phyloP scores from a whole-genome alignment of 1,140 invertebrate genomes.

The Parapsyche elsis region DNA sequence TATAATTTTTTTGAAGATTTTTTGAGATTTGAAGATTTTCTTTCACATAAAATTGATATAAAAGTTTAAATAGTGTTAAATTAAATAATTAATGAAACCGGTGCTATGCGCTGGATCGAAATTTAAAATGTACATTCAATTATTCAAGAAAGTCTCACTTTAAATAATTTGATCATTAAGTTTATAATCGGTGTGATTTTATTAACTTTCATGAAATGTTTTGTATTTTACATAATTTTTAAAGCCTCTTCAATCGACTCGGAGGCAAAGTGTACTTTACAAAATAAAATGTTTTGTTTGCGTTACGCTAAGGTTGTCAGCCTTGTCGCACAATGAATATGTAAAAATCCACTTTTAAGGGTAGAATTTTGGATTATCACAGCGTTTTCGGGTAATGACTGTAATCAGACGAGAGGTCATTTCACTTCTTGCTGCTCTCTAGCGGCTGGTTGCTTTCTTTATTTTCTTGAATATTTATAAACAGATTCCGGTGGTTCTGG shows the following conservation, averaged over 20 bases:
- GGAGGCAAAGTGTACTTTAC: not conserved
- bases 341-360: conserved; percentile 16
- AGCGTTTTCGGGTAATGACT: conserved; percentile 28
- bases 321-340: conserved; percentile 5
- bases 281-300: conserved; percentile 12
- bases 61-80: no score
- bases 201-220: no score
- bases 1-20: not conserved
- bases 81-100: no score
- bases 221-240: not conserved
- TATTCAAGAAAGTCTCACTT: no score
- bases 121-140: no score
- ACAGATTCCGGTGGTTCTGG: conserved; percentile 2
- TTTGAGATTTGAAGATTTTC: not conserved
- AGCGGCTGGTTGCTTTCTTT: not conserved
- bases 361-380: not conserved
- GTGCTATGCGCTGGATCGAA: no score
- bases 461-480: conserved; percentile 39
- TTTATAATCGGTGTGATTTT: no score
- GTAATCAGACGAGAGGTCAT: conserved; percentile 39
- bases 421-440: conserved; percentile 6
- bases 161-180: no score
- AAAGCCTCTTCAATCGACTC: not conserved
- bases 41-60: no score
- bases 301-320: not conserved